Percentiles rank a stretch among this genome's conserved stretches.
phyloP scores from a whole-genome alignment of 2,113 vertebrate genomes.

The Platichthys stellatus region DNA sequence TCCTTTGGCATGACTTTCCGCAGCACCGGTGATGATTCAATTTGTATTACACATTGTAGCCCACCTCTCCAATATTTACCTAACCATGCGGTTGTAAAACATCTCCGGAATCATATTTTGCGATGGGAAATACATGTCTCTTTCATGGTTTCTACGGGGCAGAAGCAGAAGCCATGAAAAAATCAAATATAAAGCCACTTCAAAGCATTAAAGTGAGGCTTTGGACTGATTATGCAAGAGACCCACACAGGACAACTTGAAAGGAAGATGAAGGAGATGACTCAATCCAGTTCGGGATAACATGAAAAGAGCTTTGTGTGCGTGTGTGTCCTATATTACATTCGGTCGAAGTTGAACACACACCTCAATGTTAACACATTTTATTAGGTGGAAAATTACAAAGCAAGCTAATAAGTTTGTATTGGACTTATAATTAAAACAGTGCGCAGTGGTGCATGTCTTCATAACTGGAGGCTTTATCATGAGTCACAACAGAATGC shows the following conservation, averaged over 20 bases:
- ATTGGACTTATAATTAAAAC: conserved; percentile 67
- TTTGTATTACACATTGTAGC: conserved; percentile 42
- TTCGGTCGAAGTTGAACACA: conserved; percentile 47
- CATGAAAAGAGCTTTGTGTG: conserved; percentile 46
- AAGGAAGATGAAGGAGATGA: conserved; percentile 72
- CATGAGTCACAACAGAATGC: conserved; percentile 50
- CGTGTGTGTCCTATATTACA: conserved; percentile 10
- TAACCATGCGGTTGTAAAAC: conserved; percentile 45
- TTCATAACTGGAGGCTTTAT: conserved; percentile 68
- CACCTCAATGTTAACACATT: conserved; percentile 45
- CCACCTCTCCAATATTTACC: conserved; percentile 6
- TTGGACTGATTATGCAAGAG: conserved; percentile 55
- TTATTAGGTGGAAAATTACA: conserved; percentile 56
- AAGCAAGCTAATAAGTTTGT: conserved; percentile 60
- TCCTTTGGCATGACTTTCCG: conserved; percentile 34
- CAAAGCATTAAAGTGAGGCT: conserved; percentile 49
- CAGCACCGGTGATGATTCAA: conserved; percentile 47
- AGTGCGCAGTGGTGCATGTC: conserved; percentile 48
- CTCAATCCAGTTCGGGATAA: conserved; percentile 57
- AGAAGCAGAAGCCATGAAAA: conserved; percentile 48
- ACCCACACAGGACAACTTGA: conserved; percentile 66
- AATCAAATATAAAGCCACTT: conserved; percentile 62
- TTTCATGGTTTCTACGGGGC: conserved; percentile 39
- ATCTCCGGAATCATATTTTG: conserved; percentile 47
- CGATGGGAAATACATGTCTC: conserved; percentile 40